These are phyloP conservation scores for Ligdia adustata DNA, from an alignment of 2,888 invertebrate genomes.

Conservation along the genomic window DNA sequence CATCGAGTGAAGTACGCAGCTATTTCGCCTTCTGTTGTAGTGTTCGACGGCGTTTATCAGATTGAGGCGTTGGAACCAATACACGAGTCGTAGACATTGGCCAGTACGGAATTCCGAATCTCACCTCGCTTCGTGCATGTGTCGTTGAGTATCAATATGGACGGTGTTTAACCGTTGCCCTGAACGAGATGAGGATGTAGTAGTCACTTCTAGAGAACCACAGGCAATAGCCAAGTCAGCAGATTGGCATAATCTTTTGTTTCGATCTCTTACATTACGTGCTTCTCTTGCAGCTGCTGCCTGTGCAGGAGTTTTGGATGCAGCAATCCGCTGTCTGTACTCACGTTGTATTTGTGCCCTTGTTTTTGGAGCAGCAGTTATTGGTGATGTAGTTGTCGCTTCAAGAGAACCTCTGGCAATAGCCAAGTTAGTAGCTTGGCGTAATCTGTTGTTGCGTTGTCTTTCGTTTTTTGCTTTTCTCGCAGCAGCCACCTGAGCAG, in stretches of 20 bases:
- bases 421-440: slow-evolving; percentile 39
- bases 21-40: slow-evolving; percentile 44
- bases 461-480: slow-evolving; percentile 35
- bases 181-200: slow-evolving; percentile 35
- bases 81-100: slow-evolving; percentile 47
- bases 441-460: slow-evolving; percentile 39
- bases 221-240: slow-evolving; percentile 28
- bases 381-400: slow-evolving; percentile 24
- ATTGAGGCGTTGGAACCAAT: slow-evolving; percentile 46
- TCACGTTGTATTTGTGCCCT: slow-evolving; percentile 22
- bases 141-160: not conserved
- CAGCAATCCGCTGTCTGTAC: slow-evolving; percentile 24
- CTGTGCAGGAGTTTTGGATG: slow-evolving; percentile 18
- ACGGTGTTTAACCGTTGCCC: slow-evolving; percentile 6
- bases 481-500: slow-evolving; percentile 37
- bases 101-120: slow-evolving; percentile 51
- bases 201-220: slow-evolving; percentile 23
- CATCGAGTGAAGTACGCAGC: slow-evolving; percentile 40
- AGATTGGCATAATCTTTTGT: not conserved
- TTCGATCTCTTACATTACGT: slow-evolving; percentile 1
- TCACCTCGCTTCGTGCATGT: slow-evolving; percentile 44
- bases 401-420: slow-evolving; percentile 15
- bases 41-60: slow-evolving; percentile 43
- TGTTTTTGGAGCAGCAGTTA: slow-evolving; percentile 23
- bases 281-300: slow-evolving; percentile 4